Conservation (phyloP, 2,888 invertebrate species). For the Diploptera punctata region DNA sequence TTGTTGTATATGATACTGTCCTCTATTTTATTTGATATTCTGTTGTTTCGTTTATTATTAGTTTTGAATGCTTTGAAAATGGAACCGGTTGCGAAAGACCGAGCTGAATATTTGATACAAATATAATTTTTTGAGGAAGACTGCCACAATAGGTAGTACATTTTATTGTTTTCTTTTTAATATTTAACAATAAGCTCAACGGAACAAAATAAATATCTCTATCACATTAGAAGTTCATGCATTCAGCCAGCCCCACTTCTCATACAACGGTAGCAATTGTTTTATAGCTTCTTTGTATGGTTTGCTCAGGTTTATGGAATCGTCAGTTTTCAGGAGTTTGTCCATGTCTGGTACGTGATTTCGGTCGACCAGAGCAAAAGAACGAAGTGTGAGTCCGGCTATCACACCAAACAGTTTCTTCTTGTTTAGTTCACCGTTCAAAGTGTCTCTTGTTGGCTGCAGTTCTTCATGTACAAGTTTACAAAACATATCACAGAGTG, state of each 20-base stretch:
- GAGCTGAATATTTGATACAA: too few relatives aligned
- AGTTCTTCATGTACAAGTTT: neutral
- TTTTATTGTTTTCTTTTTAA: too few relatives aligned
- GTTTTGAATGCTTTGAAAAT: too few relatives aligned
- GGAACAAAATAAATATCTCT: too few relatives aligned
- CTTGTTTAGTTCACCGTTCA: neutral
- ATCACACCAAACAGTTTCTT: neutral
- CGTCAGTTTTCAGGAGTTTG: neutral
- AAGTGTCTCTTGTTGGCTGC: neutral
- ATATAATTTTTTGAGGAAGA: too few relatives aligned
- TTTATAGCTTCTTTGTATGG: neutral
- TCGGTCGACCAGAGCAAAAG: neutral
- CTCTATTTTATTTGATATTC: too few relatives aligned
- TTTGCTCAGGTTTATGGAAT: neutral
- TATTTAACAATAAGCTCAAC: too few relatives aligned
- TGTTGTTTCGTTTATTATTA: too few relatives aligned
- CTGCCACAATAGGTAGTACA: too few relatives aligned
- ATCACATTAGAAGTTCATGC: too few relatives aligned
- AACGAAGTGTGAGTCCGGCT: neutral
- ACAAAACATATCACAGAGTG: neutral
- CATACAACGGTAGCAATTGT: neutral
- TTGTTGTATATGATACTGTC: too few relatives aligned
- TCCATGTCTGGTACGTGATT: neutral
- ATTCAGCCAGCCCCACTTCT: neutral
- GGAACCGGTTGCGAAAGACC: too few relatives aligned